Base-by-base conservation (phyloP, 1,140 invertebrate species). In the Drusus annulatus region DNA sequence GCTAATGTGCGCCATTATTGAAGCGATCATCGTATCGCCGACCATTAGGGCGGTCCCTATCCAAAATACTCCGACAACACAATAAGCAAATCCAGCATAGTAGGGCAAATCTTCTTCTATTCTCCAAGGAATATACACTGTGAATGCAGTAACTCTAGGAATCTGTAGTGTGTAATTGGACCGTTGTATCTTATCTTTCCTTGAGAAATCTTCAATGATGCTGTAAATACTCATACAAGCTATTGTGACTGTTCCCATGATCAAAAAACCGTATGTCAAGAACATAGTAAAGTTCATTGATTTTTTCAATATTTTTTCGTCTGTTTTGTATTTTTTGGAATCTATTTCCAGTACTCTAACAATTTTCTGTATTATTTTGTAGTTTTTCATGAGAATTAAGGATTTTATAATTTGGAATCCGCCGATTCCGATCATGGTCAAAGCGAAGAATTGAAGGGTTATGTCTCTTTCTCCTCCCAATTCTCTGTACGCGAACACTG, bases 341-440 rank as follows among this genome's bases (percentile, higher is more conserved):
- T 82, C 81, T 3, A 80, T 62, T 74, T 80, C 81, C 4, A 82
- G 19, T 3, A 82, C 81, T 45, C 50, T 58, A 51, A 82, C 45
- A 28, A 82, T 77, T 31, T 74, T 79, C 19, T 82, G 81, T 69
- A 82, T 79, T 7, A 17, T 80, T 71, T 82, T 82, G 31, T 82
- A 77, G 75, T 82, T 79, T 60, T 76, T 82, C 19, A 82, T 80
- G 8, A 82, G 17, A 50, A 80, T 82, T 1, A 80, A 36, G 76
- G 71, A 73, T 71, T 80, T 82, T 8, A 80, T 77, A 0, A 50
- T 52, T 3, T 73, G 77, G 56, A 82, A 82, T n/a, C 73, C 52
- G 36, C 77, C 74, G 2, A 80, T 73, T 16, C 78, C 81, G 7
- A 77, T 54, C 45, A 80, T 69, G 2, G 78, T 80, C n/a, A 77